Percentiles rank a stretch among this genome's conserved stretches.
phyloP scores from a whole-genome alignment of 2,113 vertebrate species.

The Gyps fulvus region DNA sequence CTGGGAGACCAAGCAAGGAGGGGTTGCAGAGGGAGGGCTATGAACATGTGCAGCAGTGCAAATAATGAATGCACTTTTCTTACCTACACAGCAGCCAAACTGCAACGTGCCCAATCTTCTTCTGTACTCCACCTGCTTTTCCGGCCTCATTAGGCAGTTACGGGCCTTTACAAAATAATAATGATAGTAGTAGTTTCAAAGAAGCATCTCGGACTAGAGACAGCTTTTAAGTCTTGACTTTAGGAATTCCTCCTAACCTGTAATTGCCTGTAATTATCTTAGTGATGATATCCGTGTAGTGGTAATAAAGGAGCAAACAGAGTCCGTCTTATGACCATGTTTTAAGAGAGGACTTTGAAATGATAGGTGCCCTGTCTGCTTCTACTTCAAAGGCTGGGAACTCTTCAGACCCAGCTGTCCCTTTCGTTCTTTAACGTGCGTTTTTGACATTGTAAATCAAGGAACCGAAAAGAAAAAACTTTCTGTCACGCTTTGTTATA shows the following conservation, averaged over 20 bases:
- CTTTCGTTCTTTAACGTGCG: background rate
- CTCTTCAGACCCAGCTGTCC: background rate
- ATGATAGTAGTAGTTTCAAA: background rate
- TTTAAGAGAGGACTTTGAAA: slow-evolving; percentile 6
- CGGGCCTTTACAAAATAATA: background rate
- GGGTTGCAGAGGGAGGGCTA: background rate
- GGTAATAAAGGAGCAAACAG: background rate
- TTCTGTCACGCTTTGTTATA: background rate
- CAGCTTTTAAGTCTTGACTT: slow-evolving; percentile 37
- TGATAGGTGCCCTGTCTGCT: background rate
- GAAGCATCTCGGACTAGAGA: background rate
- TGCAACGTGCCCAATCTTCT: rapidly evolving
- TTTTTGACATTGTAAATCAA: background rate
- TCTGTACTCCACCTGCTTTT: background rate
- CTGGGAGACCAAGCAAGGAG: background rate
- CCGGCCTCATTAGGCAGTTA: background rate
- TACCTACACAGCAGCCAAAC: background rate
- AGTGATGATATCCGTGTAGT: slow-evolving; percentile 13
- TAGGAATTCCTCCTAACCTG: slow-evolving; percentile 29
- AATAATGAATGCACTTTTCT: background rate
- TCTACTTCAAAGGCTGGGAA: slow-evolving; percentile 34
- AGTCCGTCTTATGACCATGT: background rate
- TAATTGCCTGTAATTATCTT: slow-evolving; percentile 52
- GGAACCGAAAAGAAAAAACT: background rate
- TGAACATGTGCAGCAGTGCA: rapidly evolving